Base-by-base conservation (phyloP, 2,113 vertebrate genomes). In the Machaerirhynchus nigripectus region DNA sequence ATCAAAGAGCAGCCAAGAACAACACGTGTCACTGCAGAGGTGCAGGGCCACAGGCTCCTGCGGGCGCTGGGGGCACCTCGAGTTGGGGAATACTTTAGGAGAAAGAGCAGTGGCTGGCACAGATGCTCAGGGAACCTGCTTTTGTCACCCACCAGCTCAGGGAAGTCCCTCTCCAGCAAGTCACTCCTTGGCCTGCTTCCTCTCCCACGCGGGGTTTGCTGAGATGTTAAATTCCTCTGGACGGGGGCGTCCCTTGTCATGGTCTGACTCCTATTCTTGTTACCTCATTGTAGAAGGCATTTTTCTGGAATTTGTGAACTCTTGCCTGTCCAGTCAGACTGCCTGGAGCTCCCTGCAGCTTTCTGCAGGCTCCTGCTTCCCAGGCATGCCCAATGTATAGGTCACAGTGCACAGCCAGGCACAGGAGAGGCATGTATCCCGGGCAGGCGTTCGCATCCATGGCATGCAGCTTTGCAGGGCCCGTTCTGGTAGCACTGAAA, bases 401-500 rank as follows among this genome's bases (percentile, higher is more conserved):
- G 57, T 64, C 7, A 10, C 13, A 39, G 55, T 22, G 65, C 70
- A 50, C 19, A 65, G 35, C 5, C 69, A 84, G 86, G 68, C 82
- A 63, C 55, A 55, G 10, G 59, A 59, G 69, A 73, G 23, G 23
- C 79, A 76, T 6, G 3, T 89, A 55, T 37, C 65, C 57, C 13
- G 47, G 67, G 92, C 52, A 89, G 67, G 59, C 4, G 0, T 87
- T 30, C 28, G n/a, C 26, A 13, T 19, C 64, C 64, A 15, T 35
- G 71, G 30, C 76, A 70, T n/a, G 70, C 31, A 68, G 63, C 81
- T 75, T 6, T 84, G 83, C 59, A 60, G 87, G 90, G 87, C 68
- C 86, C 22, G 1, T 80, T 68, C 91, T 95, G 84, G 95, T 96
- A 97, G 92, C 91, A 86, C 63, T 93, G 89, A 95, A 97, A 91